Conservation (phyloP, 2,888 invertebrate species). For the Acleris sparsana region DNA sequence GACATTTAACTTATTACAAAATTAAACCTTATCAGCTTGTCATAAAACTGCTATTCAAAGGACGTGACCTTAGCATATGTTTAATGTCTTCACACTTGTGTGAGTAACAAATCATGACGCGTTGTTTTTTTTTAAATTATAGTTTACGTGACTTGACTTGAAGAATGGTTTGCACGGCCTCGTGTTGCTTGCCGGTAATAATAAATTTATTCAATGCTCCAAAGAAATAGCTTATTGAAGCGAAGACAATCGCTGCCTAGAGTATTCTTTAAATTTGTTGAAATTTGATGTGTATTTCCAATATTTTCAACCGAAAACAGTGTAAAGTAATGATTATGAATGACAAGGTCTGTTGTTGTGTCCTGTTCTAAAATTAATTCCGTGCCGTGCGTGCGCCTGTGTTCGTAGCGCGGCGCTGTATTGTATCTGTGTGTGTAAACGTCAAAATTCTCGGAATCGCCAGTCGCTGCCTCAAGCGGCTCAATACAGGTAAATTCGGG, state of each 20-base stretch:
- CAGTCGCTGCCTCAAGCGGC: constrained; percentile 42
- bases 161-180: constrained; percentile 30
- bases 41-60: not conserved
- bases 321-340: constrained; percentile 30
- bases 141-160: constrained; percentile 32
- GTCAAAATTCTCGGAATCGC: constrained; percentile 74
- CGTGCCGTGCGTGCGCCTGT: constrained; percentile 48
- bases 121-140: constrained; percentile 27
- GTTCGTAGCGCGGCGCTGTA: constrained; percentile 50
- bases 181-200: constrained; percentile 35
- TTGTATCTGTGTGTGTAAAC: constrained; percentile 57
- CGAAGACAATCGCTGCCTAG: constrained; percentile 1
- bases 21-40: not conserved
- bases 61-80: constrained; percentile 18
- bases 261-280: not conserved
- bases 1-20: not conserved
- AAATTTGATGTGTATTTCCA: constrained; percentile 3
- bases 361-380: constrained; percentile 65
- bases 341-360: constrained; percentile 61
- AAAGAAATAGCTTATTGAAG: constrained; percentile 21
- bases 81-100: constrained; percentile 16
- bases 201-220: constrained; percentile 29
- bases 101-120: constrained; percentile 29
- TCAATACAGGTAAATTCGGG: constrained; percentile 64
- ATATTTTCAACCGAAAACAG: constrained; percentile 16